Conservation (phyloP, 2,888 invertebrate genomes). For the Neria commutata region DNA sequence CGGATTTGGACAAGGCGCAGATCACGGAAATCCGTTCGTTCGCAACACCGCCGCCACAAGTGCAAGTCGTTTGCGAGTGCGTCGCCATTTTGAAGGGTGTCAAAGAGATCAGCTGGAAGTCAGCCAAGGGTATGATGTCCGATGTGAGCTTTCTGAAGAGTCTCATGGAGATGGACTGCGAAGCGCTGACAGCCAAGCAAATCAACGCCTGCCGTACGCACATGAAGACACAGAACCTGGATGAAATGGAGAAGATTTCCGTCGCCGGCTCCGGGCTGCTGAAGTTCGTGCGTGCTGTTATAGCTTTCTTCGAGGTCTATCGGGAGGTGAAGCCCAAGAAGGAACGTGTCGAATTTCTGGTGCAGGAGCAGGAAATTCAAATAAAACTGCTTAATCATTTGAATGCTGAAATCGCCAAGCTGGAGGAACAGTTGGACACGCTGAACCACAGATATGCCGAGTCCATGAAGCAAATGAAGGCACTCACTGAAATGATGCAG, state of each 20-base stretch:
- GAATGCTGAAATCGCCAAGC: conserved; percentile 73
- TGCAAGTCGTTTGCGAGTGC: conserved; percentile 89
- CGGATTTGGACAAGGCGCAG: conserved; percentile 85
- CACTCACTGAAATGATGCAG: conserved; percentile 59
- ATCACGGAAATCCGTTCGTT: conserved; percentile 93
- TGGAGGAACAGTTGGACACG: conserved; percentile 73
- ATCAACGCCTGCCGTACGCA: conserved; percentile 74
- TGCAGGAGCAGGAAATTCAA: conserved; percentile 70
- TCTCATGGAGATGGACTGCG: conserved; percentile 86
- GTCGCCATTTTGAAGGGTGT: conserved; percentile 83
- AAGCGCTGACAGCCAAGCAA: conserved; percentile 74
- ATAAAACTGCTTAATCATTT: conserved; percentile 73
- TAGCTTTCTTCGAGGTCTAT: conserved; percentile 88
- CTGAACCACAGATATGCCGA: conserved; percentile 78
- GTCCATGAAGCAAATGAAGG: conserved; percentile 69
- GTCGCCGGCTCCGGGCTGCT: conserved; percentile 85
- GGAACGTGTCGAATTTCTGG: conserved; percentile 79
- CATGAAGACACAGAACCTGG: conserved; percentile 73
- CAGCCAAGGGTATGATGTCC: conserved; percentile 90
- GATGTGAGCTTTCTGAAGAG: conserved; percentile 82
- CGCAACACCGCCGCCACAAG: conserved; percentile 88
- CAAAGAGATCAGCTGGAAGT: conserved; percentile 88
- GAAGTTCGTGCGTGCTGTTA: conserved; percentile 84
- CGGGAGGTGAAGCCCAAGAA: conserved; percentile 85
- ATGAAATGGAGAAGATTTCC: conserved; percentile 84